A percentile compares a stretch with the other conserved stretches of the same genome.
Evolutionary conservation across 2,888 invertebrate genomes (phyloP).

Genomic region (Tribolium freemani): DNA sequence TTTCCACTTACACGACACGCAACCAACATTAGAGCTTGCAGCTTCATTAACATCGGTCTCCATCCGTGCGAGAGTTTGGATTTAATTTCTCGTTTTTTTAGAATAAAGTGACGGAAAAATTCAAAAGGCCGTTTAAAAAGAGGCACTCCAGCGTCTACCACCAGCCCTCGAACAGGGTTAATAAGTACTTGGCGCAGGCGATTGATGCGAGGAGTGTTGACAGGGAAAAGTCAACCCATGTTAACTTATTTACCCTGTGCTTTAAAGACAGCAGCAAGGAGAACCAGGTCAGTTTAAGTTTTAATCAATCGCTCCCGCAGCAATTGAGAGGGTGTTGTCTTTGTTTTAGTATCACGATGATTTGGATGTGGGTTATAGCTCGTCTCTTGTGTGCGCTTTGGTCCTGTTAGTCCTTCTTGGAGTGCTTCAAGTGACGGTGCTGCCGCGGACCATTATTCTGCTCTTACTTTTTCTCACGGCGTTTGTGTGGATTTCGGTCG

Average conservation of each 20-base stretch:
- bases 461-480: constrained; percentile 88
- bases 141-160: constrained; percentile 89
- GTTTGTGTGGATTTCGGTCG: constrained; percentile 91
- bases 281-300: constrained; percentile 73
- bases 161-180: constrained; percentile 91
- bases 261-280: constrained; percentile 90
- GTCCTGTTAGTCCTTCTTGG: constrained; percentile 82
- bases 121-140: constrained; percentile 90
- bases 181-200: constrained; percentile 92
- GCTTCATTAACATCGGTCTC: constrained; percentile 31
- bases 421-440: constrained; percentile 82
- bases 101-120: constrained; percentile 90
- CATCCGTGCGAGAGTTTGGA: neutral
- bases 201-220: constrained; percentile 93
- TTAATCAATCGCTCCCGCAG: neutral
- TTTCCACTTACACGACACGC: constrained; percentile 15
- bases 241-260: constrained; percentile 86
- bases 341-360: constrained; percentile 84
- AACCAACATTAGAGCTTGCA: constrained; percentile 21
- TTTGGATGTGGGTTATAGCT: constrained; percentile 88
- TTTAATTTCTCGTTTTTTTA: constrained; percentile 66
- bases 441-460: constrained; percentile 88
- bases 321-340: neutral
- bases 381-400: constrained; percentile 84
- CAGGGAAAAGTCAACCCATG: constrained; percentile 90